Conservation (phyloP, 2,113 vertebrate species). For the Beaufortia kweichowensis region DNA sequence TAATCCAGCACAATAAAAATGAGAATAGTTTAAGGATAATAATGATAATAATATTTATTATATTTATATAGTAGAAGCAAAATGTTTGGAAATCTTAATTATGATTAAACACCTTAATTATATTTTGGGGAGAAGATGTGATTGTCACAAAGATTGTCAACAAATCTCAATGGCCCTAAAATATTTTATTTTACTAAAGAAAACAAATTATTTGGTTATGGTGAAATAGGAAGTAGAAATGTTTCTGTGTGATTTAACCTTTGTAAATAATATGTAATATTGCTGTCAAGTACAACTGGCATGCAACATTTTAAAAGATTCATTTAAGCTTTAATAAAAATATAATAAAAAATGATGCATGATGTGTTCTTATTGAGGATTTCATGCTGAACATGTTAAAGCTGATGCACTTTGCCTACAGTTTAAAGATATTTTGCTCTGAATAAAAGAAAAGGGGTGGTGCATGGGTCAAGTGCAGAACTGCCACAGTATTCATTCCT, state of each 20-base stretch:
- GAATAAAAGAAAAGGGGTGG: too few species aligned
- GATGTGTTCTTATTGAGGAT: background rate
- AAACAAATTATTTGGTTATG: too few species aligned
- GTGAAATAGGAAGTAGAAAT: background rate
- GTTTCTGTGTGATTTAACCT: background rate
- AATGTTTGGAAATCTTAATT: too few species aligned
- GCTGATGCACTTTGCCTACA: too few species aligned
- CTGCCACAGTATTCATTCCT: background rate
- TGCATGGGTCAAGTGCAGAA: background rate
- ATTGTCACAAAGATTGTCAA: background rate
- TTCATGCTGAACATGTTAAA: background rate
- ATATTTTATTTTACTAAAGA: too few species aligned
- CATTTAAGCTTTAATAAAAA: constrained; percentile 22
- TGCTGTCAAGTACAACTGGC: constrained; percentile 18
- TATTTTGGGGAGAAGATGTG: too few species aligned
- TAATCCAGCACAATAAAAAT: background rate
- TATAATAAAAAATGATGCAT: background rate
- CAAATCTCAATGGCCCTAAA: background rate
- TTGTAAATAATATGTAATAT: constrained; percentile 50
- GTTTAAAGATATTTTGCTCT: too few species aligned
- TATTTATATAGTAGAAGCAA: too few species aligned
- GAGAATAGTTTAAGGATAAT: background rate
- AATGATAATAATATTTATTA: too few species aligned
- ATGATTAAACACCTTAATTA: too few species aligned
- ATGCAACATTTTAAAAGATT: constrained; percentile 13